phyloP scores from a whole-genome alignment of 2,113 vertebrate species.

The Forbesichthys papilliferus region DNA sequence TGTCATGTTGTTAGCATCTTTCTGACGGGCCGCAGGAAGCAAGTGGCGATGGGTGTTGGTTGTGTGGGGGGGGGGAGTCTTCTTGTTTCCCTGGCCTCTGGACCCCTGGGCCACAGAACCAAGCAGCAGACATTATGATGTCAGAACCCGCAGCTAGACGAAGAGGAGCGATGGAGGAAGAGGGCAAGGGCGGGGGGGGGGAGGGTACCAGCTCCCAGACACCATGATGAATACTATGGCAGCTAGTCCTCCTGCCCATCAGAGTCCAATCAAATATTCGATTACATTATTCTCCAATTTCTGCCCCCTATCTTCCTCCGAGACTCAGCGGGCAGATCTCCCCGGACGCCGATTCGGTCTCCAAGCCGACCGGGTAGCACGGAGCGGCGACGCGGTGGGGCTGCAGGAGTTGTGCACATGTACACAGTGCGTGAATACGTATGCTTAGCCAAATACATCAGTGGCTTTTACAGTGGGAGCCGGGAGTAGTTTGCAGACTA shows the following conservation, averaged over 20 bases:
- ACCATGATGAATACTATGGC: conserved; percentile 41
- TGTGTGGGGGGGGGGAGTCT: neutral
- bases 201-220: conserved; percentile 25
- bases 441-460: no score
- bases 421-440: neutral
- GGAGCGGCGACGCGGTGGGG: no score
- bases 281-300: conserved; percentile 89
- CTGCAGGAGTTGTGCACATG: conserved; percentile 13
- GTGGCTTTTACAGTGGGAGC: no score
- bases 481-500: no score
- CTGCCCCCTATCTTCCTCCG: conserved; percentile 67
- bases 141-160: conserved; percentile 31
- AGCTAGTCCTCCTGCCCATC: conserved; percentile 59
- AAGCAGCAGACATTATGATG: conserved; percentile 51
- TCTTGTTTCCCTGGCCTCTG: conserved; percentile 21
- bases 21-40: conserved; percentile 41
- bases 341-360: no score
- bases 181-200: neutral
- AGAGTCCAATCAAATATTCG: conserved; percentile 80
- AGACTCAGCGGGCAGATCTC: conserved; percentile 65
- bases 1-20: conserved; percentile 44
- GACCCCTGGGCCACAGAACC: conserved; percentile 10
- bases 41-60: no score
- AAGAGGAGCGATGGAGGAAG: conserved; percentile 21
- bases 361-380: no score